A percentile compares a stretch with the other conserved stretches of the same genome.
Evolutionary conservation across 2,888 invertebrate genomes (phyloP).

Genomic region (Tipula confusa): DNA sequence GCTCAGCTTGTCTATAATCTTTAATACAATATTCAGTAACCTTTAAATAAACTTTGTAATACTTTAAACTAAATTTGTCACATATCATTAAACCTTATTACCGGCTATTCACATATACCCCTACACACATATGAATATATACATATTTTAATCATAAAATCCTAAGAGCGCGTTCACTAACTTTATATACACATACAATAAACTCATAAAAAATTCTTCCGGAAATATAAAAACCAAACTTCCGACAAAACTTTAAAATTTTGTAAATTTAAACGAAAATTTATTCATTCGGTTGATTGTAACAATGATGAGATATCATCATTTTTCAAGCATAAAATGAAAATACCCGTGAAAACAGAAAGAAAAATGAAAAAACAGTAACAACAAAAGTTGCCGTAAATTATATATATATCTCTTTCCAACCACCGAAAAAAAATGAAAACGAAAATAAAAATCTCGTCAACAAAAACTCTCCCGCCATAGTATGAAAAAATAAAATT

Average conservation of each 20-base stretch:
- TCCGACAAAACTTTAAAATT: slow-evolving; percentile 5
- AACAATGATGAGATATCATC: slow-evolving; percentile 20
- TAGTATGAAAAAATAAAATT: neutral
- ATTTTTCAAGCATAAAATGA: slow-evolving; percentile 13
- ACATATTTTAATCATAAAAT: neutral
- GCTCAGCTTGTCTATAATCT: no score
- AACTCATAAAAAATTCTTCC: slow-evolving; percentile 14
- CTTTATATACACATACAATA: neutral
- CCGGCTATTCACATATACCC: neutral
- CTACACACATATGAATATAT: neutral
- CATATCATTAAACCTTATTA: neutral
- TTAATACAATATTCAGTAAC: neutral
- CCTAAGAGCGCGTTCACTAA: neutral
- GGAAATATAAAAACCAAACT: slow-evolving; percentile 25
- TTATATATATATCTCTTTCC: neutral
- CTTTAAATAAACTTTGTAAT: neutral
- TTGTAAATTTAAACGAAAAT: slow-evolving; percentile 13
- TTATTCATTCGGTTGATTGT: slow-evolving; percentile 3
- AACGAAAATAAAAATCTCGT: neutral
- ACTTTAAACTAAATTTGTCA: neutral
- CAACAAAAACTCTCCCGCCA: neutral
- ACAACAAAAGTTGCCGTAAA: neutral
- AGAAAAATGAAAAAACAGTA: neutral
- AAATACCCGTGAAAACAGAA: slow-evolving; percentile 20
- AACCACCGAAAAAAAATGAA: no score